Base-by-base conservation (phyloP, 2,888 invertebrate genomes). In the Agriopis aurantiaria region DNA sequence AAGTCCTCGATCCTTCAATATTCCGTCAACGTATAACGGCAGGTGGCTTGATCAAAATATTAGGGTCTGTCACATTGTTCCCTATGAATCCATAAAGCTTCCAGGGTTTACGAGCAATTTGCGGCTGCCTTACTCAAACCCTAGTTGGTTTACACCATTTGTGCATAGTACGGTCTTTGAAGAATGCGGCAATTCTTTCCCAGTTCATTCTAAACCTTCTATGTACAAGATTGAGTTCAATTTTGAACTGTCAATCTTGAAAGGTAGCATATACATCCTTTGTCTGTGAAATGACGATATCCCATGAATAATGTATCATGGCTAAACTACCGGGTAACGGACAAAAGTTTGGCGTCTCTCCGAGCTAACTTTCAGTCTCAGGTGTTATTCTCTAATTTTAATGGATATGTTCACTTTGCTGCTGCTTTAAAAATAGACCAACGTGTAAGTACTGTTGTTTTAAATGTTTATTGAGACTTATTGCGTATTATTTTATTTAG, bases 331-430 rank as follows among this genome's bases (percentile, higher is more conserved):
- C 62, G 69, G 57, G 46, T 52, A 65, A 70, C 65, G 73, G 71
- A 73, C 74, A 69, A 74, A 80, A 78, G 75, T 80, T 76, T 71
- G 66, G 63, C 63, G 65, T 55, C 74, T 71, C 74, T 73, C 73
- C 62, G 49, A 61, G 58, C 65, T 43, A 70, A 72, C 59, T 76
- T 69, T 33, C 43, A n/a, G 76, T 49, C 78, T 72, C 82, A 80
- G 82, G 82, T 82, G 80, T 58, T 64, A 68, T 62, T 61, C 46
- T 55, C 65, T 76, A 76, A 79, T 77, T 75, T 77, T 79, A 79
- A 81, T 80, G 78, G 75, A 77, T 77, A 68, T 74, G 75, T 76
- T 75, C 73, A 74, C 74, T 78, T 74, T 73, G 73, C 33, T 60
- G 46, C 45, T 45, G 57, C 17, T 57, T 56, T 55, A 41, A 49